Conservation (phyloP, 2,888 invertebrate genomes). For the Metacarcinus magister region DNA sequence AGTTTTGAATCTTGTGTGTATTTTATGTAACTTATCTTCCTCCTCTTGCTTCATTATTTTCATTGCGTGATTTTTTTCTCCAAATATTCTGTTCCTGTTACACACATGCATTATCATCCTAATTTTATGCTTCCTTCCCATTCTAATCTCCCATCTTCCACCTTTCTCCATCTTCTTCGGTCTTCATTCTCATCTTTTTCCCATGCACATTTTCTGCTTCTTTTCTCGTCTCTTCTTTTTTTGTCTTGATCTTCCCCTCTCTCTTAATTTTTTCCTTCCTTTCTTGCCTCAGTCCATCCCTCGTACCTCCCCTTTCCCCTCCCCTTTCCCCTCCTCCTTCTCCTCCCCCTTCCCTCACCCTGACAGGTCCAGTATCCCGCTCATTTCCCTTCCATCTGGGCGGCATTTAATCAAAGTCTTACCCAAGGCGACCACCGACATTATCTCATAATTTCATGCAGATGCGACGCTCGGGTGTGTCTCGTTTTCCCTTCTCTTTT, state of each 20-base stretch:
- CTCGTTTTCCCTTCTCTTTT: conserved; percentile 26
- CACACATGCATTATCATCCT: neutral
- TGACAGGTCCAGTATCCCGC: neutral
- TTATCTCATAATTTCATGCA: conserved; percentile 66
- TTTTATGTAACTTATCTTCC: neutral
- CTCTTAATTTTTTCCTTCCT: neutral
- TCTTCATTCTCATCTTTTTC: neutral
- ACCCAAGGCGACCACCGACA: conserved; percentile 49
- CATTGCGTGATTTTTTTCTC: neutral
- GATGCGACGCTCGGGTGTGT: conserved; percentile 40
- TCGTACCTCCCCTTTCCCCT: neutral
- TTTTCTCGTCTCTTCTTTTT: neutral
- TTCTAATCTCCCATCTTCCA: neutral
- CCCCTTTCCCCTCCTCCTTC: neutral
- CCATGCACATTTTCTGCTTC: neutral
- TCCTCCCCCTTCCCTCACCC: neutral
- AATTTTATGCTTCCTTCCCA: conserved; percentile 14
- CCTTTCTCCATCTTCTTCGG: conserved; percentile 29
- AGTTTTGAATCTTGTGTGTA: neutral
- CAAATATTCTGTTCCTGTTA: neutral
- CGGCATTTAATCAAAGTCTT: conserved; percentile 68
- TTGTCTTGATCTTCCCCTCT: neutral
- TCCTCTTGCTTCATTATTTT: neutral
- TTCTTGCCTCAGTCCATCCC: neutral
- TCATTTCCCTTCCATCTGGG: conserved; percentile 20